phyloP scores from a whole-genome alignment of 2,797 vertebrate species.

The Takifugu ocellatus region DNA sequence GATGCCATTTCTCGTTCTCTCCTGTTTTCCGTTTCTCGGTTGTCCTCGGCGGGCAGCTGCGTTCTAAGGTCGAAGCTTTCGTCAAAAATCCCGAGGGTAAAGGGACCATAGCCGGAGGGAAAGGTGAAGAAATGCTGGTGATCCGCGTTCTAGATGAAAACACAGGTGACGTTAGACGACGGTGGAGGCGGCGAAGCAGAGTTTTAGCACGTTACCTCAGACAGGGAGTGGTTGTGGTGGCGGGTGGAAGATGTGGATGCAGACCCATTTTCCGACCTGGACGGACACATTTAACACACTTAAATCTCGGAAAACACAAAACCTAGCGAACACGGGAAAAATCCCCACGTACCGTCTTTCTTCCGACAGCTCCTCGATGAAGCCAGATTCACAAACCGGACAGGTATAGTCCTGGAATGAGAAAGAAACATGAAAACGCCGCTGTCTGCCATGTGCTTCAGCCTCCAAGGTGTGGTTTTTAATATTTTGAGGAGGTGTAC shows the following conservation, averaged over 20 bases:
- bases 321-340: not conserved
- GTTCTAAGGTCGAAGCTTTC: conserved; percentile 89
- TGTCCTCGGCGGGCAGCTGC: conserved; percentile 79
- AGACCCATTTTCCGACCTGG: conserved; percentile 82
- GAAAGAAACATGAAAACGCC: not conserved
- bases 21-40: conserved; percentile 85
- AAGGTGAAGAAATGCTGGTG: conserved; percentile 90
- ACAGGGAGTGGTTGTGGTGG: conserved; percentile 81
- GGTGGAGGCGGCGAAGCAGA: not conserved
- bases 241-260: conserved; percentile 76
- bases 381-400: conserved; percentile 92
- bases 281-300: conserved; percentile 27
- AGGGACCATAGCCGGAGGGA: conserved; percentile 88
- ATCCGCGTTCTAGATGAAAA: conserved; percentile 78
- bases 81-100: conserved; percentile 91
- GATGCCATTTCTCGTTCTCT: conserved; percentile 89
- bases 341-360: conserved; percentile 79
- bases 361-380: conserved; percentile 90
- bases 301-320: not conserved
- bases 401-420: conserved; percentile 88
- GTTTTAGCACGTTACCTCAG: conserved; percentile 72
- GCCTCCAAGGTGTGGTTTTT: too few relatives aligned
- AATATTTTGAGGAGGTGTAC: too few relatives aligned
- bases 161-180: conserved; percentile 23
- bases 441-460: too few relatives aligned